These are phyloP conservation scores for Periophthalmus modestus DNA, from an alignment of 2,113 vertebrate species.

Conservation along the genomic window DNA sequence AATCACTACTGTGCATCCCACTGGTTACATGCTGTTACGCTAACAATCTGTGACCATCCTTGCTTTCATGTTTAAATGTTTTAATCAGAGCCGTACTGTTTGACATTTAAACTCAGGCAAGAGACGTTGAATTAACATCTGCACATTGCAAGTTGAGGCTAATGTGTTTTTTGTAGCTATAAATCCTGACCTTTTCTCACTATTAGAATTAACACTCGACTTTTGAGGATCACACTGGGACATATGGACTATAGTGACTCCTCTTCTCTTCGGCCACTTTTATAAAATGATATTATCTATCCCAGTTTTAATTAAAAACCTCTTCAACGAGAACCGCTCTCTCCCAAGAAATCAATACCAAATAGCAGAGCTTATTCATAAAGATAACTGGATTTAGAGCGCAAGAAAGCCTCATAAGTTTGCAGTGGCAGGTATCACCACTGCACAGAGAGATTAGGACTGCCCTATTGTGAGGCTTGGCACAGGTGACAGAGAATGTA, in stretches of 20 bases:
- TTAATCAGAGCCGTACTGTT: constrained; percentile 5
- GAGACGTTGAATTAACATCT: constrained; percentile 13
- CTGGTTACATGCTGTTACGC: not conserved
- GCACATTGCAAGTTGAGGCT: constrained; percentile 15
- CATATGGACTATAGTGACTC: not conserved
- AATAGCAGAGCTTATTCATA: constrained; percentile 38
- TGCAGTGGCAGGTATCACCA: constrained; percentile 44
- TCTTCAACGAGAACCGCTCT: constrained; percentile 31
- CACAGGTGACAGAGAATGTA: constrained; percentile 61
- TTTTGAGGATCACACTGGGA: constrained; percentile 4
- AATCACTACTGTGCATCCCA: not conserved
- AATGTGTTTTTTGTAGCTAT: constrained; percentile 13
- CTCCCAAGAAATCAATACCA: constrained; percentile 26
- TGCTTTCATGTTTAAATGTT: not conserved
- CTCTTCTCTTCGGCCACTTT: not conserved
- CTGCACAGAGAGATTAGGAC: constrained; percentile 59
- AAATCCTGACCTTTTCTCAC: constrained; percentile 31
- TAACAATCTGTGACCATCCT: not conserved
- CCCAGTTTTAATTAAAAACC: constrained; percentile 42
- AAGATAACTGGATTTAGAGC: constrained; percentile 24
- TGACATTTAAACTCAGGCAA: constrained; percentile 11
- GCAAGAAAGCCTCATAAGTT: constrained; percentile 50
- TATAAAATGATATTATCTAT: constrained; percentile 28
- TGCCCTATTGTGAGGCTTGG: constrained; percentile 56
- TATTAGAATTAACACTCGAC: constrained; percentile 14